Base-by-base conservation (phyloP, 1,140 invertebrate species). In the Eumaeus atala region DNA sequence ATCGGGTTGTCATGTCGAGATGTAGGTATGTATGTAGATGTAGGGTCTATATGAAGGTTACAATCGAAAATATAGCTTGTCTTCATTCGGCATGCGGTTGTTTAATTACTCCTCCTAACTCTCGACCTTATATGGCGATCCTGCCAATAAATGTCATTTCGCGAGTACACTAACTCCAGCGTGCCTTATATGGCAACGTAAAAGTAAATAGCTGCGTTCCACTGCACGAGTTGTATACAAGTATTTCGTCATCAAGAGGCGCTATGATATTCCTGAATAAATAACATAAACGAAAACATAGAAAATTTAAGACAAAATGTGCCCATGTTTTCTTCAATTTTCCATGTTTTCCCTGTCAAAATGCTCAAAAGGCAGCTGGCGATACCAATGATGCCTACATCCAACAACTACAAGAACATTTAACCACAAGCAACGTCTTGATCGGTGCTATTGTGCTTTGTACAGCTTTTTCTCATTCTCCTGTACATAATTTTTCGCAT, bases 231-330 rank as follows among this genome's bases (percentile, higher is more conserved):
- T 5, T 42, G 12, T 42, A n/a, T 42, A n/a, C n/a, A 28, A 7
- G 5, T 42, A 42, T n/a, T 42, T 42, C 38, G 12, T 42, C 38
- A 42, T 42, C 38, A 42, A 42, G 11, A 42, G 11, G 38, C 38
- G 9, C 5, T 1, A 28, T 3, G 6, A 16, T 42, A n/a, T 42
- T 42, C 38, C n/a, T 14, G 38, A 1, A 0, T 42, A n/a, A 9
- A n/a, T 42, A 5, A 16, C 11, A 42, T 42, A n/a, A 9, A 42
- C 38, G n/a, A 12, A n/a, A 42, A 42, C 1, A n/a, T n/a, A n/a
- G 38, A n/a, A 42, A 11, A 42, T 7, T 42, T n/a, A n/a, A 42
- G 5, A 42, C 1, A 16, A 42, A 42, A 42, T 14, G n/a, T 9
- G 38, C 6, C 11, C 11, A 42, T 9, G 18, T 47, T 17, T 17